Evolutionary conservation across 2,797 vertebrate genomes (phyloP).

Genomic region (Euthynnus affinis): DNA sequence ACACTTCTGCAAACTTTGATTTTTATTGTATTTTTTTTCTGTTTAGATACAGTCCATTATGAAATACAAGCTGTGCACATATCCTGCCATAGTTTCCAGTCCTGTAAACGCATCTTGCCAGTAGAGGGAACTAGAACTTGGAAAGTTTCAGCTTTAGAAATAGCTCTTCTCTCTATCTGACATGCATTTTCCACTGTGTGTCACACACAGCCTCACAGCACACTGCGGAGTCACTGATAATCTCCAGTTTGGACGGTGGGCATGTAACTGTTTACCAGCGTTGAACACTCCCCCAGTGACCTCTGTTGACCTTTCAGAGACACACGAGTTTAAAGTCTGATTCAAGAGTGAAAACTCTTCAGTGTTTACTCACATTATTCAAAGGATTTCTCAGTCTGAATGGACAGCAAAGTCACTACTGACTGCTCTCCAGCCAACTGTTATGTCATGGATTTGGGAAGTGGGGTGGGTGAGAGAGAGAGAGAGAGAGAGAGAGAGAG

Average conservation of each 20-base stretch:
- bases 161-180: conserved; percentile 56
- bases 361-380: neutral
- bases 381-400: conserved; percentile 16
- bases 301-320: conserved; percentile 17
- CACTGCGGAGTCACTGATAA: conserved; percentile 38
- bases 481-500: conserved; percentile 17
- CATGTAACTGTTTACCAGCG: conserved; percentile 36
- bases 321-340: conserved; percentile 32
- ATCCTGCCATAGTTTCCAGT: conserved; percentile 15
- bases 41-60: neutral
- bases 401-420: conserved; percentile 57
- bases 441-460: conserved; percentile 77
- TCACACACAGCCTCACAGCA: conserved; percentile 38
- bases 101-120: conserved; percentile 47
- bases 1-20: no score
- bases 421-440: conserved; percentile 61
- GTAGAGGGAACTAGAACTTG: conserved; percentile 69
- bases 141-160: conserved; percentile 64
- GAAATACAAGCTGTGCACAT: neutral
- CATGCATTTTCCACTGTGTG: conserved; percentile 67
- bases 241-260: conserved; percentile 44
- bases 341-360: neutral
- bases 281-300: conserved; percentile 24
- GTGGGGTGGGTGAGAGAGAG: conserved; percentile 50
- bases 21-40: no score